phyloP scores from a whole-genome alignment of 2,113 vertebrate genomes.

The Peromyscus polionotus region DNA sequence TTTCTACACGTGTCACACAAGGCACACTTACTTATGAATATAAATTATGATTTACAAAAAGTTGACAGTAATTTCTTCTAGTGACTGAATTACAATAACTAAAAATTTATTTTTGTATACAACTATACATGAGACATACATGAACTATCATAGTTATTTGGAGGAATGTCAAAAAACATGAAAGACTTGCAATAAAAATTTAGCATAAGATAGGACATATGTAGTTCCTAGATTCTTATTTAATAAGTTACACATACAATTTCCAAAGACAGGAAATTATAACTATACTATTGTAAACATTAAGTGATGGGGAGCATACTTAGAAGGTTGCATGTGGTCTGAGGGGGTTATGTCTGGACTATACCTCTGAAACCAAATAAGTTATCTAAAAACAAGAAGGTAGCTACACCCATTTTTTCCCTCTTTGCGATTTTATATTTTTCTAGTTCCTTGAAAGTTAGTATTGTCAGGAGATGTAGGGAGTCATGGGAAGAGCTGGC shows the following conservation, averaged over 20 bases:
- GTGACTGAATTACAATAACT: background rate
- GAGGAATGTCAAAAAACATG: slow-evolving; percentile 34
- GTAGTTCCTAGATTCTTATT: background rate
- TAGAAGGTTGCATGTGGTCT: background rate
- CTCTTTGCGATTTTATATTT: background rate
- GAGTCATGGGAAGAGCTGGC: background rate
- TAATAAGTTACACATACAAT: background rate
- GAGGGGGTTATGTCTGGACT: background rate
- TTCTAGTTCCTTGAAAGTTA: background rate
- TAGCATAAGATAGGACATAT: background rate
- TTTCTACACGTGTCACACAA: background rate
- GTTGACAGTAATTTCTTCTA: background rate
- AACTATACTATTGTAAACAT: background rate
- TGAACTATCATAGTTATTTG: background rate
- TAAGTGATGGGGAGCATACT: background rate
- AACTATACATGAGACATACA: background rate
- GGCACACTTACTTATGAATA: background rate
- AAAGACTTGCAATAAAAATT: background rate
- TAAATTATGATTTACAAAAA: background rate
- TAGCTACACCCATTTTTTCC: background rate
- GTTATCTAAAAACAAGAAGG: background rate
- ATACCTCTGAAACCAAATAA: background rate
- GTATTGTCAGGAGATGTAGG: background rate
- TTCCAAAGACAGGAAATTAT: background rate
- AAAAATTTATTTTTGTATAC: background rate